These are phyloP conservation scores for Cryptotis parvus DNA, from an alignment of 2,113 vertebrate species.

Conservation along the genomic window DNA sequence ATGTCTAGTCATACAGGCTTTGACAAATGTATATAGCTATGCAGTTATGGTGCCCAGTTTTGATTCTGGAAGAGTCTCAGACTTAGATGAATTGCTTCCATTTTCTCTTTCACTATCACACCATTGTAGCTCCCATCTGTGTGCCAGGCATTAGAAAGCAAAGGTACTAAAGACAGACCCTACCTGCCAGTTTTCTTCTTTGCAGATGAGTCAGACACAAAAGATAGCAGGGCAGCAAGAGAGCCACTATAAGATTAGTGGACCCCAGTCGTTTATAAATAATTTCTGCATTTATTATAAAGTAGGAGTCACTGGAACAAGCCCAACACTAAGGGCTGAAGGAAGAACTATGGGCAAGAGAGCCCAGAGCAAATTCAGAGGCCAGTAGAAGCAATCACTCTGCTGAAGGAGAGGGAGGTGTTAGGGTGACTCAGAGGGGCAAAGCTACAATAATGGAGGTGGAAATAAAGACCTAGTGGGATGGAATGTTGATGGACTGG, in stretches of 20 bases:
- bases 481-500: rapidly evolving
- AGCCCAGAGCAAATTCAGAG: not conserved
- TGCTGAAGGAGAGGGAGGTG: not conserved
- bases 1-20: not conserved
- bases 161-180: not conserved
- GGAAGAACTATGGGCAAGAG: not conserved
- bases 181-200: not conserved
- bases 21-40: not conserved
- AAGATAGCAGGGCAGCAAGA: no score
- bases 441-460: not conserved
- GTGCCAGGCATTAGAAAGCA: not conserved
- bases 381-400: not conserved
- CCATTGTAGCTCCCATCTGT: not conserved
- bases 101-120: not conserved
- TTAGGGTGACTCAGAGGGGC: not conserved
- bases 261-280: no score
- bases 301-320: no score
- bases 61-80: not conserved
- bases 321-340: not conserved
- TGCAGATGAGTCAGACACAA: not conserved
- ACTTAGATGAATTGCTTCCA: not conserved
- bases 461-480: no score
- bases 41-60: not conserved
- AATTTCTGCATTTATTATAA: no score
- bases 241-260: not conserved